Base-by-base conservation (phyloP, 2,888 invertebrate genomes). In the Xanthia togata region DNA sequence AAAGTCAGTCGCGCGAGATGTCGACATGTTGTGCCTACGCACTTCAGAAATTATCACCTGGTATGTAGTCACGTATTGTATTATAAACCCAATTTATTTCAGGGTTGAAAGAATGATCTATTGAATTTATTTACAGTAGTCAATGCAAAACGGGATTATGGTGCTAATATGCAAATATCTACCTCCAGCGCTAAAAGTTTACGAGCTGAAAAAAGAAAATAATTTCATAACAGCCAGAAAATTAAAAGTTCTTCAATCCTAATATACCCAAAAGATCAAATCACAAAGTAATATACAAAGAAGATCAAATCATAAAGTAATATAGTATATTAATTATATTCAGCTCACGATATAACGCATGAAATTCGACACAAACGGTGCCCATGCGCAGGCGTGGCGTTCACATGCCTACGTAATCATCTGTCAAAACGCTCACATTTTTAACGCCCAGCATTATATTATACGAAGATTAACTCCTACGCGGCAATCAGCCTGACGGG, bases 381-480 rank as follows among this genome's bases (percentile, higher is more conserved):
- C 64, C 70, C 77, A 73, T 80, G 75, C 76, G 73, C 78, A 53
- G 76, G 85, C 84, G 77, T 35, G 71, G 71, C 70, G 74, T 77
- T 83, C 81, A 69, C 83, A 83, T 81, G 83, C 89, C 89, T 87
- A 87, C 89, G 76, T 84, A 86, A 84, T 87, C 81, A 85, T 90
- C 85, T 88, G 90, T 92, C 91, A 90, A 90, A 92, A 87, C 81
- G 88, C 85, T 87, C 82, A 89, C 84, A 88, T 89, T 91, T 89
- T 90, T 90, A 88, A 89, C 85, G 83, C 76, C 78, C 79, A 75
- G 73, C 57, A 79, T 87, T 84, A 84, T 85, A 82, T 88, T 90
- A 83, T 92, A 90, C 87, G 86, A 88, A 91, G 91, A 91, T 89
- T 88, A 87, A 89, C 93, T 91, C 95, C 95, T 91, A 95, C 95